A percentile compares a stretch with the other conserved stretches of the same genome.
Conservation (phyloP, 2,797 vertebrate genomes). For the Tiaroga cobitis region DNA sequence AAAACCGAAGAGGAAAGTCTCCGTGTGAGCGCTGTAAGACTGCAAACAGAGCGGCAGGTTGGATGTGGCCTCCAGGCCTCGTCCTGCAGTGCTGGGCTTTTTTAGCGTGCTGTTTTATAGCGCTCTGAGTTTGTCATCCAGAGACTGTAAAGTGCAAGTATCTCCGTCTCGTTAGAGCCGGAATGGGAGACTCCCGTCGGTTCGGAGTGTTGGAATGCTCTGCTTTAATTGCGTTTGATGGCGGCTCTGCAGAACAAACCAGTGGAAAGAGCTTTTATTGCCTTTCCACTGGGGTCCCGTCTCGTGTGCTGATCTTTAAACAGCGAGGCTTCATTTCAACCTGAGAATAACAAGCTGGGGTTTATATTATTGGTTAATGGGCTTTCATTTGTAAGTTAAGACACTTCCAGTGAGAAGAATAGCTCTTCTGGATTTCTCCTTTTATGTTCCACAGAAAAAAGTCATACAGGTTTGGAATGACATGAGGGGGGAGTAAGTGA, state of each 20-base stretch:
- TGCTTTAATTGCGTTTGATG: constrained; percentile 61
- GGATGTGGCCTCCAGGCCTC: constrained; percentile 53
- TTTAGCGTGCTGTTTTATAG: constrained; percentile 58
- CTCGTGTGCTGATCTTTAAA: constrained; percentile 48
- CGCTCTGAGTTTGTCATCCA: constrained; percentile 56
- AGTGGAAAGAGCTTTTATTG: constrained; percentile 53
- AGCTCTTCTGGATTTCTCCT: neutral
- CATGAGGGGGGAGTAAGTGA: neutral
- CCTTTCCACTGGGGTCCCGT: constrained; percentile 46
- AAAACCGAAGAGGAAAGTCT: constrained; percentile 34
- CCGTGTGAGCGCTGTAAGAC: constrained; percentile 39
- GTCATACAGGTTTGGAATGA: neutral
- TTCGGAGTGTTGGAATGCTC: constrained; percentile 40
- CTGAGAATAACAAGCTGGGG: constrained; percentile 40
- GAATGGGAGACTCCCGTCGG: constrained; percentile 43
- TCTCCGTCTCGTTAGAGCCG: constrained; percentile 43
- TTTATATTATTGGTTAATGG: constrained; percentile 44
- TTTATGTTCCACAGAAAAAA: neutral
- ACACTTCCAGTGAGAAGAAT: neutral
- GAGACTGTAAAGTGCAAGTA: constrained; percentile 58
- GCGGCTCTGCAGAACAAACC: constrained; percentile 46
- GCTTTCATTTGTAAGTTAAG: constrained; percentile 41
- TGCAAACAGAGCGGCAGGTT: constrained; percentile 36
- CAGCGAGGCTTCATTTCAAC: constrained; percentile 42
- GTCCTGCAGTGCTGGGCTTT: constrained; percentile 43